Base-by-base conservation (phyloP, 2,888 invertebrate species). In the Drosophila atroscutellata region DNA sequence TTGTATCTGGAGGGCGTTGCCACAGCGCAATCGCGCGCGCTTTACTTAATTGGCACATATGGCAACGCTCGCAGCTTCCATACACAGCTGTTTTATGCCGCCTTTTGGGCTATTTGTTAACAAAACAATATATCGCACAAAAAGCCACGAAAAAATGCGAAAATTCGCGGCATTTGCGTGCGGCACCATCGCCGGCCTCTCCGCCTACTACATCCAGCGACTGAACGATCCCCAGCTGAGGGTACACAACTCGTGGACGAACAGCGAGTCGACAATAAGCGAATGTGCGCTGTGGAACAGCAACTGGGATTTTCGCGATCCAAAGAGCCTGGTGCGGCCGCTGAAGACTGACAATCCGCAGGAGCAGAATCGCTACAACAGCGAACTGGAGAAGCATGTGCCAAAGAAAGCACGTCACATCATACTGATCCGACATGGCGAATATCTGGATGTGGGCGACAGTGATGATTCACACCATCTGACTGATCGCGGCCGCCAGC, bases 391-490 rank as follows among this genome's bases (percentile, higher is more conserved):
- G 81, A 94, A 95, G 65, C 93, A 94, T 0, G 95, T 94, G 80
- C 93, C 94, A 49, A 95, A 94, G 90, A 89, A 81, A 4, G 78
- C 88, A 0, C 87, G 99, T n/a, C 97, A 99, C 92, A 93, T 99
- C 59, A 95, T 99, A 81, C 94, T 99, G 20, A 96, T 99, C 69
- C 94, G 99, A 47, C 99, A 99, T 93, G 99, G 99, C 0, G 99
- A 99, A 92, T 99, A 99, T 91, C 95, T 98, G 86, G 93, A 96
- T 47, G 94, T 95, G 13, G 98, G 97, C 0, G 92, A 93, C 36
- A 94, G 94, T 1, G 98, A 98, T 91, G 93, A 94, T 8, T 96
- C 97, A 28, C 94, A 97, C 86, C 94, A 94, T 60, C 94, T 99
- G 15, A 99, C 99, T 0, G 94, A 95, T 54, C 94, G 98, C 65